phyloP scores from a whole-genome alignment of 37 sponge, comb jelly and placozoan genomes.

The Mnemiopsis leidyi region DNA sequence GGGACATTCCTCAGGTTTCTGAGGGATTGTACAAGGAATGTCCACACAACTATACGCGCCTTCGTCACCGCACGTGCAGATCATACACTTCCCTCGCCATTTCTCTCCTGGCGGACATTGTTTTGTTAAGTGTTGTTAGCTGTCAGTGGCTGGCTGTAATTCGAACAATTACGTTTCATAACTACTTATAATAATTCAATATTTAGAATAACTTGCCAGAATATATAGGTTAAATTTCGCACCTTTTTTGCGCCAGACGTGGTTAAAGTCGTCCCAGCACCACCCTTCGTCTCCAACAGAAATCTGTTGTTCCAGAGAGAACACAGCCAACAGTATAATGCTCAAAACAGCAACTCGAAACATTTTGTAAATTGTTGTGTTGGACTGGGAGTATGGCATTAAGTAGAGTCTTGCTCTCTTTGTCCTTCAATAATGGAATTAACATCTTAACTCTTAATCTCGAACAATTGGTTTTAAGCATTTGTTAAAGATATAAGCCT shows the following conservation, averaged over 20 bases:
- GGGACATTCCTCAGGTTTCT: background rate
- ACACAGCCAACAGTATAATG: background rate
- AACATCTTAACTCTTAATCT: no score
- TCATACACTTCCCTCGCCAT: background rate
- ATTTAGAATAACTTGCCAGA: no score
- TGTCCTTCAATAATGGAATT: no score
- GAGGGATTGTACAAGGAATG: background rate
- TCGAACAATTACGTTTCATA: no score
- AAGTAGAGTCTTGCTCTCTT: no score
- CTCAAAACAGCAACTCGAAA: background rate
- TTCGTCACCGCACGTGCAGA: background rate
- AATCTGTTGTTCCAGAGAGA: background rate
- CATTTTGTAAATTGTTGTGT: background rate
- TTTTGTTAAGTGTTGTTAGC: no score
- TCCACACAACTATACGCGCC: background rate
- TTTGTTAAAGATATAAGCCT: no score
- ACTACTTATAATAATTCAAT: no score
- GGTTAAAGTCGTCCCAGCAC: background rate
- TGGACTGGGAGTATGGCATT: no score
- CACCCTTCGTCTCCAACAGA: background rate
- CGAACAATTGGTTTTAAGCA: no score
- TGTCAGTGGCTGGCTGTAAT: no score
- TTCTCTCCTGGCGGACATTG: background rate
- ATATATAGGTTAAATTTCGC: no score
- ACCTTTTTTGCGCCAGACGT: background rate